Evolutionary conservation across 2,797 vertebrate genomes (phyloP), one percentile per base, ranked within the genome.

Genomic region (Morelia viridis): DNA sequence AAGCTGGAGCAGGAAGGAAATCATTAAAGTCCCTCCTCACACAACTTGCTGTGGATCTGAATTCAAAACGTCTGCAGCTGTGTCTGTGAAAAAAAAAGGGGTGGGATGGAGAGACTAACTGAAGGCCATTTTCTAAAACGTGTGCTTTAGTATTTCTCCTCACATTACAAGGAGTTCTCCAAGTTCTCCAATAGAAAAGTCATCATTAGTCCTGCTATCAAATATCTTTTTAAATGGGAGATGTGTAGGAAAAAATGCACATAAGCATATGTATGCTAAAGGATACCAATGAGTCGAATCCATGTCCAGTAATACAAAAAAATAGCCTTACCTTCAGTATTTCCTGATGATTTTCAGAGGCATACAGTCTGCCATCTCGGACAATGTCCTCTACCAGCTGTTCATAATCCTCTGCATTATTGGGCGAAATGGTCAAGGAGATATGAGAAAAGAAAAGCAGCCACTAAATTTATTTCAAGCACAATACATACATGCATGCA

Each of bases 301-400:
- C 65, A 11, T 58, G 11, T n/a, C 26, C 31, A 24, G 64, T 91
- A 1, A n/a, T 2, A 0, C 0, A 41, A 1, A 15, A 64, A 17
- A 58, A 84, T 19, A 35, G 0, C 7, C 98, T 97, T 86, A 98
- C 99, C 98, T 99, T 99, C 91, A 99, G 98, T 97, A 99, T 99
- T 97, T 99, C 99, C 97, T 99, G 99, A 97, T 99, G 99, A 96
- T 99, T 99, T 97, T 99, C 99, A 0, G 99, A 99, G 41, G 99
- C 98, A 0, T 99, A 99, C 89, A 99, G 98, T 96, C 99, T 98
- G 94, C 99, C 99, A 0, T 99, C 99, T 94, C 99, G 96, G 64
- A 99, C 99, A 0, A 99, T 99, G 97, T 99, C 99, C 97, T 99
- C 99, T 60, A 99, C 99, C 64, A 99, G 97, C 97, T 99, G 99